These are phyloP conservation scores for Meiosimyza decipiens DNA, from an alignment of 2,888 invertebrate genomes.

Conservation along the genomic window DNA sequence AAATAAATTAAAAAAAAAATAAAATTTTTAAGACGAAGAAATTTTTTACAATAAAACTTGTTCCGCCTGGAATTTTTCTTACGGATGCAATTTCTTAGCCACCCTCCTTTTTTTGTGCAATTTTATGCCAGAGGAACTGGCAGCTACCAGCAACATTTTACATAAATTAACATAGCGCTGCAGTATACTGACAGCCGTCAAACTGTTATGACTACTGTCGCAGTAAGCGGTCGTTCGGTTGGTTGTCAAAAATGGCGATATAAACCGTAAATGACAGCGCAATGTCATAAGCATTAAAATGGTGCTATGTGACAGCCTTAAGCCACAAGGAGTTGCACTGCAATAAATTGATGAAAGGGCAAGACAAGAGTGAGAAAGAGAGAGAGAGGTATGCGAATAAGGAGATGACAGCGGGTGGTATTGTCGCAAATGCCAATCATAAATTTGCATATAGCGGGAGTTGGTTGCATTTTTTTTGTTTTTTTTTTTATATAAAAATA, in stretches of 20 bases:
- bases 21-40: no score
- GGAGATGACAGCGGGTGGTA: conserved; percentile 8
- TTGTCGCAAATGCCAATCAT: conserved; percentile 32
- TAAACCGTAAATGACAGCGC: neutral
- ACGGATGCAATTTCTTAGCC: neutral
- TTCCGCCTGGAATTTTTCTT: neutral
- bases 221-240: conserved; percentile 19
- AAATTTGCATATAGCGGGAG: conserved; percentile 31
- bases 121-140: neutral
- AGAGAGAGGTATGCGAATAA: conserved; percentile 2
- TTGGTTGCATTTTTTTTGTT: neutral
- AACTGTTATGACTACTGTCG: conserved; percentile 41
- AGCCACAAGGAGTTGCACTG: no score
- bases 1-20: no score
- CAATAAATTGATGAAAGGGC: no score
- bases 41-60: no score
- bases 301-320: neutral
- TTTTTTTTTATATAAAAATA: no score
- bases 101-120: neutral
- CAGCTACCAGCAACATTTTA: conserved; percentile 5
- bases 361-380: neutral
- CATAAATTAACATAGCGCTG: conserved; percentile 40
- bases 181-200: conserved; percentile 34
- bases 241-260: conserved; percentile 19
- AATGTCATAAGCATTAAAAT: neutral